phyloP scores from a whole-genome alignment of 2,113 vertebrate species.

The Bettongia penicillata region DNA sequence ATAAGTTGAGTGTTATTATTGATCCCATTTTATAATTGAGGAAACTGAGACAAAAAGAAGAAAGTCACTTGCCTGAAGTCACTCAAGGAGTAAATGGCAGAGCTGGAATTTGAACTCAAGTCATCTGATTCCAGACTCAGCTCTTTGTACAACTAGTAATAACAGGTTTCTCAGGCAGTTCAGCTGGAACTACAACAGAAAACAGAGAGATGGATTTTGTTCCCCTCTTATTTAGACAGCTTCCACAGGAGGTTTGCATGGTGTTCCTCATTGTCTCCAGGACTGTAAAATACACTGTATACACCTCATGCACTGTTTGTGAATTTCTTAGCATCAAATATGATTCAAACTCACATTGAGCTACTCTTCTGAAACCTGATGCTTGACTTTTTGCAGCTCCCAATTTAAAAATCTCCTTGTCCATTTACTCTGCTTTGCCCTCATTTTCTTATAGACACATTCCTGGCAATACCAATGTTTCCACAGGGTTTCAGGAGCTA shows the following conservation, averaged over 20 bases:
- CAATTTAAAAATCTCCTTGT: background rate
- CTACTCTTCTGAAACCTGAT: constrained; percentile 36
- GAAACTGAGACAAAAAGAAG: too few species aligned
- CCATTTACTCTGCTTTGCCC: background rate
- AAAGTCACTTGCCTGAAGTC: background rate
- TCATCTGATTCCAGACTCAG: background rate
- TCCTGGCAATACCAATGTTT: constrained; percentile 26
- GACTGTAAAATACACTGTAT: background rate
- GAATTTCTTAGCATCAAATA: constrained; percentile 24
- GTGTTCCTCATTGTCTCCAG: constrained; percentile 20
- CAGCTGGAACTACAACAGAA: constrained; percentile 58
- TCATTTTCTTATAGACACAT: constrained; percentile 11
- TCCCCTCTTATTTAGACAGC: constrained; percentile 59
- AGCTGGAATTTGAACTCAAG: background rate
- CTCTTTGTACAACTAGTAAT: background rate
- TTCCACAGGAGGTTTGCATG: constrained; percentile 33
- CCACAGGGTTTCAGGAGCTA: constrained; percentile 8
- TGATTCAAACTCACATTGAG: background rate
- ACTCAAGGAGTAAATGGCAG: background rate
- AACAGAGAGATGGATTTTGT: constrained; percentile 46
- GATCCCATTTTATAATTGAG: background rate
- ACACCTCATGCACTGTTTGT: background rate
- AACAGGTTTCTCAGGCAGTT: constrained; percentile 60
- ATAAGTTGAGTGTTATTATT: background rate
- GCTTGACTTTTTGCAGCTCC: background rate